Conservation (phyloP, 2,113 vertebrate genomes). For the Hydrolagus affinis region DNA sequence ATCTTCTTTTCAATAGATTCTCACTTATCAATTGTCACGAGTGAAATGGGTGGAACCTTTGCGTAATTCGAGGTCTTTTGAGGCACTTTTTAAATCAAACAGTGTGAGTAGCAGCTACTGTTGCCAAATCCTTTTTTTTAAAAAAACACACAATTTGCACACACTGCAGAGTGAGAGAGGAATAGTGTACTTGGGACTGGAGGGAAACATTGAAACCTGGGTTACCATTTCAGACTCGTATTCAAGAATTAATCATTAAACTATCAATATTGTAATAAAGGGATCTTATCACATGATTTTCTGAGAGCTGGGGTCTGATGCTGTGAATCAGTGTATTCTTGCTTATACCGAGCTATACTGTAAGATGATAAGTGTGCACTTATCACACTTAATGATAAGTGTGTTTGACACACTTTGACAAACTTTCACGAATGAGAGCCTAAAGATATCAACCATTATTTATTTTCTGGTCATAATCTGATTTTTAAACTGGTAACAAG, state of each 20-base stretch:
- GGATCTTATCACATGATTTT: not conserved
- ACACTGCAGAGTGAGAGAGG: not conserved
- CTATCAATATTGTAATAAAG: not conserved
- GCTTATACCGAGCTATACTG: not conserved
- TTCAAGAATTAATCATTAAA: not conserved
- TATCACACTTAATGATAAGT: too few species aligned
- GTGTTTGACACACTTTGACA: not conserved
- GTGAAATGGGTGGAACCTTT: not conserved
- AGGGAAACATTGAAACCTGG: not conserved
- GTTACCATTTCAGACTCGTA: not conserved
- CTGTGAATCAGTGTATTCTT: not conserved
- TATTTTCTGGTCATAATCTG: not conserved
- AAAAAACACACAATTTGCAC: not conserved
- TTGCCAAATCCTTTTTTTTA: not conserved
- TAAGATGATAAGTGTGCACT: not conserved
- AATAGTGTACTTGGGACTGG: not conserved
- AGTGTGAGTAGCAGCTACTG: not conserved
- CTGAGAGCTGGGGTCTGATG: not conserved
- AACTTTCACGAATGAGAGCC: not conserved
- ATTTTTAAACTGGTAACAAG: not conserved
- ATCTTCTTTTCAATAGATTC: not conserved
- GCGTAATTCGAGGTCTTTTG: not conserved
- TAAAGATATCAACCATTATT: not conserved
- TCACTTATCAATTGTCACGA: not conserved
- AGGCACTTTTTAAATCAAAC: constrained; percentile 1